These are phyloP conservation scores for Sphenopsis melanotis DNA, from an alignment of 2,797 vertebrate species.

Conservation along the genomic window DNA sequence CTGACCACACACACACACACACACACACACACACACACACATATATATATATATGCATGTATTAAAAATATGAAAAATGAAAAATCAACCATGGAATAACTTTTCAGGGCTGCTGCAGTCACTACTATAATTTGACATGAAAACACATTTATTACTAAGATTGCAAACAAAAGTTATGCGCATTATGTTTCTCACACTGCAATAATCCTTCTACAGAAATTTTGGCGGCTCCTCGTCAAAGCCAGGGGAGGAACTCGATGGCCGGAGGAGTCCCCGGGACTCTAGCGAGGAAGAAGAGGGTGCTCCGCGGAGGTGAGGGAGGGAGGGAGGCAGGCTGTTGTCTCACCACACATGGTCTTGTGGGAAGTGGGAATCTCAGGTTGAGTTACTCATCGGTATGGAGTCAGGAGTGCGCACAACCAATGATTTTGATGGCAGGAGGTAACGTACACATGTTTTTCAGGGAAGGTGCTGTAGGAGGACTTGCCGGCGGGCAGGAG, in stretches of 20 bases:
- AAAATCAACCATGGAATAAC: background rate
- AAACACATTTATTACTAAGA: background rate
- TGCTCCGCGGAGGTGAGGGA: background rate
- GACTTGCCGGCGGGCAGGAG: background rate
- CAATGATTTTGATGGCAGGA: background rate
- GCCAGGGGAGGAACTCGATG: background rate
- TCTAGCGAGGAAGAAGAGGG: background rate
- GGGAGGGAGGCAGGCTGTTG: background rate
- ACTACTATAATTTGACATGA: background rate
- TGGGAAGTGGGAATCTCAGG: slow-evolving; percentile 41
- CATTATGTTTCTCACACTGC: background rate
- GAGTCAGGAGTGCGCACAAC: slow-evolving; percentile 29
- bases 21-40: too few relatives aligned
- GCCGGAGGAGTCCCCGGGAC: background rate
- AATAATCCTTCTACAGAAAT: background rate
- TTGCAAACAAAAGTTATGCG: background rate
- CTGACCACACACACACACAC: background rate
- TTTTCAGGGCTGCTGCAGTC: background rate
- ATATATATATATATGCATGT: too few relatives aligned
- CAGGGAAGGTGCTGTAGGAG: slow-evolving; percentile 20
- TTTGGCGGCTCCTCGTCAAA: too few relatives aligned
- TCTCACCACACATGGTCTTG: slow-evolving; percentile 1
- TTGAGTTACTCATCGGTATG: slow-evolving; percentile 46
- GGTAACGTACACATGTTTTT: slow-evolving; percentile 10
- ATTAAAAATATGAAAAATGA: background rate